These are phyloP conservation scores for Oxycera nigricornis DNA, from an alignment of 2,888 invertebrate genomes.

Conservation along the genomic window DNA sequence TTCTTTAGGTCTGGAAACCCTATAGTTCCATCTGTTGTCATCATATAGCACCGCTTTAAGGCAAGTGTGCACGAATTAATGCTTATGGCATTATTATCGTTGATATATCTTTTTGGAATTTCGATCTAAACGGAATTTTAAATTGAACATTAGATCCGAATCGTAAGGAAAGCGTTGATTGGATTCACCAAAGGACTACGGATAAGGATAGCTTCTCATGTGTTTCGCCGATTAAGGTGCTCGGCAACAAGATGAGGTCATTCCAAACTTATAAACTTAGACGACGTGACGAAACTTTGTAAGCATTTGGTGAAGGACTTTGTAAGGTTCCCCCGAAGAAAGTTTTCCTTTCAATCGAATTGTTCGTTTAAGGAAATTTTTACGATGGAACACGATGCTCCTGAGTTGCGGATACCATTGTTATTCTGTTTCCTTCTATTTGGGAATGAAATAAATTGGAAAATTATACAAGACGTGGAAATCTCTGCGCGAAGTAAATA, in stretches of 20 bases:
- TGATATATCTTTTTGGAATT: slow-evolving; percentile 39
- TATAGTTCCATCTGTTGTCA: not conserved
- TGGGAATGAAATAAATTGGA: slow-evolving; percentile 42
- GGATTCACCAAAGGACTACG: not conserved
- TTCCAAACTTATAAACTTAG: slow-evolving; percentile 46
- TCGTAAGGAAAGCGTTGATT: not conserved
- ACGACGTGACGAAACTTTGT: slow-evolving; percentile 47
- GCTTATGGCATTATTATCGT: slow-evolving; percentile 48
- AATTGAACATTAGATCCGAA: slow-evolving; percentile 43
- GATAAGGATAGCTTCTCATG: not conserved
- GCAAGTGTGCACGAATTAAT: slow-evolving; percentile 40
- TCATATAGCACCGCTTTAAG: not conserved
- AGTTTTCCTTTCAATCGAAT: slow-evolving; percentile 44
- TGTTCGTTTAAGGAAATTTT: slow-evolving; percentile 36
- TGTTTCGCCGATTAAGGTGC: slow-evolving; percentile 41
- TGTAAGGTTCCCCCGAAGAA: slow-evolving; percentile 34
- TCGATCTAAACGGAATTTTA: slow-evolving; percentile 46
- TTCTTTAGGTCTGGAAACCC: not conserved
- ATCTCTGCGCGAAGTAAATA: slow-evolving; percentile 41
- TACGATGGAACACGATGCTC: not conserved
- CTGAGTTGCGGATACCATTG: not conserved
- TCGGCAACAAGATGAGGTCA: slow-evolving; percentile 34
- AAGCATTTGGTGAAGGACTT: slow-evolving; percentile 39
- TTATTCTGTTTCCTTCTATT: slow-evolving; percentile 4
- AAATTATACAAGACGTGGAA: slow-evolving; percentile 42